These are phyloP conservation scores for Erebia epiphron DNA, from an alignment of 2,888 invertebrate genomes.

Conservation along the genomic window DNA sequence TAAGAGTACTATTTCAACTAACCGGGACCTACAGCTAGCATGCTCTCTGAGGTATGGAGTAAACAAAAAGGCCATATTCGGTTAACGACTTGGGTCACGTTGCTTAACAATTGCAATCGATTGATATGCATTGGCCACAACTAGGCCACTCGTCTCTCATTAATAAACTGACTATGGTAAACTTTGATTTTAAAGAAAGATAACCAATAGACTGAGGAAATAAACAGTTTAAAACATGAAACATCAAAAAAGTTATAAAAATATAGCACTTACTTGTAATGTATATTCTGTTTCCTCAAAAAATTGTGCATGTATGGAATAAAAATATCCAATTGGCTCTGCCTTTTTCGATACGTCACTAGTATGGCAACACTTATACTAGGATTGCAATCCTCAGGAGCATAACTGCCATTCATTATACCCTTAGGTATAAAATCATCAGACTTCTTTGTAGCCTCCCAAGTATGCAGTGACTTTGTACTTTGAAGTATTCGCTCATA, in stretches of 20 bases:
- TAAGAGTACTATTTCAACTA: no score
- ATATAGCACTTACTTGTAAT: slow-evolving; percentile 83
- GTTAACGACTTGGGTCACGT: no score
- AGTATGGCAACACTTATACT: slow-evolving; percentile 89
- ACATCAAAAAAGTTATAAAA: background rate
- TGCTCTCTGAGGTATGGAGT: no score
- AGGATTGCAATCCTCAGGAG: slow-evolving; percentile 64
- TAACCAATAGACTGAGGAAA: no score
- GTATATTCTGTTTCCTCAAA: slow-evolving; percentile 90
- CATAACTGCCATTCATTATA: slow-evolving; percentile 61
- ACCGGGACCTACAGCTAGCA: no score
- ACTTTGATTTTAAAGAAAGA: no score
- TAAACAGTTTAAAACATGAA: background rate
- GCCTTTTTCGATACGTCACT: slow-evolving; percentile 90
- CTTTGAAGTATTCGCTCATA: slow-evolving; percentile 60
- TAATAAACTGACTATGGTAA: no score
- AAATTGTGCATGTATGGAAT: slow-evolving; percentile 94
- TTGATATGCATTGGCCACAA: no score
- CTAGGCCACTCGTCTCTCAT: no score
- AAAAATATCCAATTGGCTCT: slow-evolving; percentile 89
- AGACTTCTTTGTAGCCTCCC: slow-evolving; percentile 47
- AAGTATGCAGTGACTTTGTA: slow-evolving; percentile 46
- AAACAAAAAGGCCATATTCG: no score
- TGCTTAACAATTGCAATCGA: no score
- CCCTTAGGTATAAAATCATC: slow-evolving; percentile 50